These are phyloP conservation scores for Aleiodes sp. DNA, from an alignment of 1,140 invertebrate species.

Conservation along the genomic window DNA sequence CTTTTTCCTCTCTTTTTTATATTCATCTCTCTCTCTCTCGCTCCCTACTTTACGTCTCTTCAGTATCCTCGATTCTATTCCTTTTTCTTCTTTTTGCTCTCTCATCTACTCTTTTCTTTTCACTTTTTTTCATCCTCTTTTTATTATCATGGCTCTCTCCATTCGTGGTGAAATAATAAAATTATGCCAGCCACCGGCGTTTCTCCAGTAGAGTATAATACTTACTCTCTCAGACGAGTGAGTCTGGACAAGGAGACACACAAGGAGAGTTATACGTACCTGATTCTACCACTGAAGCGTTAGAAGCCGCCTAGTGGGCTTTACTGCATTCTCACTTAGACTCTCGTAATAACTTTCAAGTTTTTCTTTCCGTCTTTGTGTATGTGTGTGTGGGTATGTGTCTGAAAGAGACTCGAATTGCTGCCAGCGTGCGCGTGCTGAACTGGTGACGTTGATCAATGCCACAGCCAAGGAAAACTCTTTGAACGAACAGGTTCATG, in stretches of 20 bases:
- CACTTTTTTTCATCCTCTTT: constrained; percentile 25
- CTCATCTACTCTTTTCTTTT: constrained; percentile 21
- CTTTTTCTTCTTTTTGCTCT: constrained; percentile 13
- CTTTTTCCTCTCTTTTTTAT: background rate
- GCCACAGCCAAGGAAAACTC: constrained; percentile 54
- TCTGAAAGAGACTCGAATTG: constrained; percentile 53
- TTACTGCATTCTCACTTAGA: no score
- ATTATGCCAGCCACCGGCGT: constrained; percentile 48
- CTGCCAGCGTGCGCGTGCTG: constrained; percentile 48
- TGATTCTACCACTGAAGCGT: constrained; percentile 6
- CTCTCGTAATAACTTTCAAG: no score
- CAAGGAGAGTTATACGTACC: no score
- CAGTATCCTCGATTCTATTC: background rate
- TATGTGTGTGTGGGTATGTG: constrained; percentile 38
- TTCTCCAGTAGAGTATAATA: constrained; percentile 30
- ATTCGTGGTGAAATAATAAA: constrained; percentile 50
- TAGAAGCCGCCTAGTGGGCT: no score
- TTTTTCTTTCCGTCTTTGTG: constrained; percentile 38
- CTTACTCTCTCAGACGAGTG: background rate
- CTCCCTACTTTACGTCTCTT: background rate
- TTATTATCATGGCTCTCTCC: constrained; percentile 39
- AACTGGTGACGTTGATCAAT: constrained; percentile 60
- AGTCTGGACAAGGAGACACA: background rate
- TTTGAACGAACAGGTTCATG: constrained; percentile 39
- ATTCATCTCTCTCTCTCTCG: background rate